Base-by-base conservation (phyloP, 2,797 vertebrate species). In the Varecia variegata region DNA sequence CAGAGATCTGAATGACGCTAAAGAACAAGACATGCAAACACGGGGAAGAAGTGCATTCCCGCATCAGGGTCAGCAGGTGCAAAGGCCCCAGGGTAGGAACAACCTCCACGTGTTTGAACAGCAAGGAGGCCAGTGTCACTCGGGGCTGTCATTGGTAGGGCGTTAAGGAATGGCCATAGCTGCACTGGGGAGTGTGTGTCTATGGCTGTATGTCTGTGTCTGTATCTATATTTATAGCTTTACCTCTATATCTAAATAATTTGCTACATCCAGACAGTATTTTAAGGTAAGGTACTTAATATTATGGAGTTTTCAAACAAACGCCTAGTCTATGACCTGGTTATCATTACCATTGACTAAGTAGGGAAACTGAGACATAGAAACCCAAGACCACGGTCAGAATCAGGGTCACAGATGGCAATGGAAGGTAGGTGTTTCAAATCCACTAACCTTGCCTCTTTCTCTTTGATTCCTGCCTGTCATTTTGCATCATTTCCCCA, bases 261-360 rank as follows among this genome's bases (percentile, higher is more conserved):
- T 82, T 70, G 40, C 38, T 87, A 58, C 3, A 71, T 81, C 47
- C 52, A 90, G 32, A 52, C 15, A 43, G 4, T 56, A 93, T 84
- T 95, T 96, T 83, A 71, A 92, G 58, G 83, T 38, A 88, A 76
- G 25, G 9, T 45, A 68, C 18, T 81, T 86, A 92, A 88, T 35
- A 68, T 35, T 67, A 18, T 74, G 52, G 10, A 32, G 7, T 47
- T 91, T 94, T 62, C 45, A 8, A 60, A 77, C 25, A 83, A 88
- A 40, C 3, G 38, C 25, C 21, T 45, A 38, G 30, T 56, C 67
- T 82, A 15, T 45, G 68, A 68, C 43, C 40, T 52, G 93, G 17
- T 43, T 82, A 30, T 52, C 30, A 38, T 79, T 71, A 43, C 32
- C 7, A 17, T 62, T 83, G 56, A 90, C 70, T 62, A 30, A 58